These are phyloP conservation scores for Paedocypris micromegethes DNA, from an alignment of 2,797 vertebrate genomes.

Conservation along the genomic window DNA sequence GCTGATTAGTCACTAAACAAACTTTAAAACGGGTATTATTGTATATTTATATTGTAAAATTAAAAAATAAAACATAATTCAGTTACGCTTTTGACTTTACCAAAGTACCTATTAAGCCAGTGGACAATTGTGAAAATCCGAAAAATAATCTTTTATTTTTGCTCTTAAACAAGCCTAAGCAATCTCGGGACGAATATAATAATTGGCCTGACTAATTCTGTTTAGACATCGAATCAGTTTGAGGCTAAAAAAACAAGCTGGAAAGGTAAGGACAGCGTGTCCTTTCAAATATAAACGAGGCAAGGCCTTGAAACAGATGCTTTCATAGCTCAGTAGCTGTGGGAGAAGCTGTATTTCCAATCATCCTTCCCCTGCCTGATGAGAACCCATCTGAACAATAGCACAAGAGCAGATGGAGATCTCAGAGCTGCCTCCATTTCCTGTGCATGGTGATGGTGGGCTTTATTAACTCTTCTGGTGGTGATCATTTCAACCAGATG, in stretches of 20 bases:
- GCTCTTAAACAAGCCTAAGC: constrained; percentile 15
- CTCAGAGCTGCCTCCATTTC: constrained; percentile 15
- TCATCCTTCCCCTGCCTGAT: constrained; percentile 19
- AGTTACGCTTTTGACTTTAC: too few species aligned
- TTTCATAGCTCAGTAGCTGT: constrained; percentile 23
- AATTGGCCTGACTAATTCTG: constrained; percentile 26
- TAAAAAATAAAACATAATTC: too few species aligned
- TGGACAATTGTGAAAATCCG: too few species aligned
- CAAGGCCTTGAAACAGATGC: constrained; percentile 26
- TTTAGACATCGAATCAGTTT: constrained; percentile 36
- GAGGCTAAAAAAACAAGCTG: constrained; percentile 13
- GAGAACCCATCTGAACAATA: constrained; percentile 24
- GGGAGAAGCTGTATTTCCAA: constrained; percentile 29
- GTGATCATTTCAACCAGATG: constrained; percentile 16
- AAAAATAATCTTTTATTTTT: neutral
- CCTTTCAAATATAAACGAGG: constrained; percentile 39
- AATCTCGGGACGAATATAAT: constrained; percentile 29
- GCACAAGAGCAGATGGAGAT: constrained; percentile 1
- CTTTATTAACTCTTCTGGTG: neutral
- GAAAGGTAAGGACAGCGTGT: constrained; percentile 35
- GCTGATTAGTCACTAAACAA: too few species aligned
- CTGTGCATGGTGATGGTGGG: neutral
- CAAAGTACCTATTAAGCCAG: too few species aligned
- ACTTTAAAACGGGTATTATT: too few species aligned
- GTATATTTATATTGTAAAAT: too few species aligned